These are phyloP conservation scores for Bombyx huttoni DNA, from an alignment of 2,888 invertebrate species.

Conservation along the genomic window DNA sequence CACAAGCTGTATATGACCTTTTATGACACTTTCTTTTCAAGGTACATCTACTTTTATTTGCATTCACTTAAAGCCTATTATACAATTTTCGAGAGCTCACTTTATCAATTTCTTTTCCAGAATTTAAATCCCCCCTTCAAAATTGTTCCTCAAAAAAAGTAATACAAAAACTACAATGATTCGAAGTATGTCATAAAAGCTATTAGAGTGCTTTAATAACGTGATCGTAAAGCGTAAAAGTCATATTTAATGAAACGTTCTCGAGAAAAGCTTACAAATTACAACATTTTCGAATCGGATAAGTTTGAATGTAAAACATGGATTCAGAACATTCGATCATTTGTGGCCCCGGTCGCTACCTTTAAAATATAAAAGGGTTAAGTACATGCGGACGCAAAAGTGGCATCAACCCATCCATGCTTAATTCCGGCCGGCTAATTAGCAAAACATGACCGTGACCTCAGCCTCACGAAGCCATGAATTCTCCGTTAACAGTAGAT, in stretches of 20 bases:
- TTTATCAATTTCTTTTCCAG: no score
- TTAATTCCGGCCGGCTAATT: no score
- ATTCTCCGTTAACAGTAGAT: no score
- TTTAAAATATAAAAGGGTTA: constrained; percentile 57
- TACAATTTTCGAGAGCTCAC: no score
- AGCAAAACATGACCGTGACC: no score
- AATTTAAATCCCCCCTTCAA: no score
- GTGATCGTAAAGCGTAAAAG: not conserved
- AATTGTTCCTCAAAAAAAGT: no score
- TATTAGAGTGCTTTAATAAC: not conserved
- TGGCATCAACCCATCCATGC: constrained; percentile 5
- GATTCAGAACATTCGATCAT: constrained; percentile 56
- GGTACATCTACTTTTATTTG: no score
- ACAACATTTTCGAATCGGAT: constrained; percentile 48
- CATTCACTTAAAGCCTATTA: no score
- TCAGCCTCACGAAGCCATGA: no score
- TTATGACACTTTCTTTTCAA: no score
- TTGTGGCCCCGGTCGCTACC: constrained; percentile 40
- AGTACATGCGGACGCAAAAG: constrained; percentile 31
- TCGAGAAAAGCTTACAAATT: constrained; percentile 52
- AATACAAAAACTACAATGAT: not conserved
- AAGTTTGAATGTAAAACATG: constrained; percentile 54
- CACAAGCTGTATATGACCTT: no score
- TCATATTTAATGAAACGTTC: not conserved
- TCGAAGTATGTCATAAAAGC: not conserved